Evolutionary conservation across 2,113 vertebrate species (phyloP).

Genomic region (Entomyzon cyanotis): DNA sequence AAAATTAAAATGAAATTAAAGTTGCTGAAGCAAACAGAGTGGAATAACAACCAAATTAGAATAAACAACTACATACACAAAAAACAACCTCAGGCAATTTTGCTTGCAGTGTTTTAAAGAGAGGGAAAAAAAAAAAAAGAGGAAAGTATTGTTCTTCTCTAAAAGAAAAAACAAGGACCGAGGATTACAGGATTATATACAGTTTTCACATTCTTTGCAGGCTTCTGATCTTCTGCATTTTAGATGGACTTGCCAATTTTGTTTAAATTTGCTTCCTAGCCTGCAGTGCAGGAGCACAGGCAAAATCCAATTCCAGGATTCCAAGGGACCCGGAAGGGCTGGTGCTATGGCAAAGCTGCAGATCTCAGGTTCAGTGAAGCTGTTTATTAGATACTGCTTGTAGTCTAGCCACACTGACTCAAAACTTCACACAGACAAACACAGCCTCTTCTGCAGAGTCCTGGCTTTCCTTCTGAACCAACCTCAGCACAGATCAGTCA

Average conservation of each 20-base stretch:
- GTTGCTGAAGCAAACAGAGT: not conserved
- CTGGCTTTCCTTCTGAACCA: not conserved
- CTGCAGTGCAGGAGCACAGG: not conserved
- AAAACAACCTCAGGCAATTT: not conserved
- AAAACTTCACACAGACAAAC: not conserved
- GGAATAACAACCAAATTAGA: not conserved
- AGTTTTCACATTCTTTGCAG: not conserved
- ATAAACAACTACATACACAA: not conserved
- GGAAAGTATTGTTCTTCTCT: not conserved
- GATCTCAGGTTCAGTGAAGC: not conserved
- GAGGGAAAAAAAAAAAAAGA: fast-evolving
- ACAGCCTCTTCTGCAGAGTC: not conserved
- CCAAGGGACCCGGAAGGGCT: not conserved
- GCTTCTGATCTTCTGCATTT: not conserved
- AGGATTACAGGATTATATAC: not conserved
- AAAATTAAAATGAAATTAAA: not conserved
- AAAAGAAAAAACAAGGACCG: not conserved
- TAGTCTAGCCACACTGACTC: not conserved
- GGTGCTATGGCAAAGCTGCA: not conserved
- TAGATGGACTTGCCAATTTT: not conserved
- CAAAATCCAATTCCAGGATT: not conserved
- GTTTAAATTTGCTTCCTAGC: not conserved
- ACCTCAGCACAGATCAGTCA: not conserved
- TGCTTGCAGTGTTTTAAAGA: not conserved
- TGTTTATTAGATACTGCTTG: not conserved